phyloP scores from a whole-genome alignment of 1,140 invertebrate genomes.

The Anastrepha ludens region DNA sequence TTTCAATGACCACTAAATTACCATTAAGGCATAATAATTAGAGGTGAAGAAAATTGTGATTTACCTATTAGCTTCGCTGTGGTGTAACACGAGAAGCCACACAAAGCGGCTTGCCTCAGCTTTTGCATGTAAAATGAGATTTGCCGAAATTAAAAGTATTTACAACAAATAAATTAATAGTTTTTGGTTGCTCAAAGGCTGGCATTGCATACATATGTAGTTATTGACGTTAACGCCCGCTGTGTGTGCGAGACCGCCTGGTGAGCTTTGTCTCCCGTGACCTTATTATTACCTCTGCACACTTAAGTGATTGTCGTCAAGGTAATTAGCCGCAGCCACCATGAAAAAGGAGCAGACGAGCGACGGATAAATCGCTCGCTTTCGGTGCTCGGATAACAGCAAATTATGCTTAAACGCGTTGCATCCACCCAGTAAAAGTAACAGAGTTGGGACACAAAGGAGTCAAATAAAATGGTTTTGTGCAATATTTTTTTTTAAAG shows the following conservation, averaged over 20 bases:
- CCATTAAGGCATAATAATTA: constrained; percentile 19
- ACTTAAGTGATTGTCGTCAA: constrained; percentile 3
- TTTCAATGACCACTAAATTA: constrained; percentile 43
- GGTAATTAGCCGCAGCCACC: constrained; percentile 21
- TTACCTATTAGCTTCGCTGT: constrained; percentile 12
- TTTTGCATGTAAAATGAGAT: neutral
- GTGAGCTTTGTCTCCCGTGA: constrained; percentile 18
- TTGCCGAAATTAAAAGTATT: neutral
- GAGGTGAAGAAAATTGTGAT: constrained; percentile 49
- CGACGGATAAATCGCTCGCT: neutral
- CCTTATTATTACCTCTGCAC: constrained; percentile 25
- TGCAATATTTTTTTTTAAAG: neutral
- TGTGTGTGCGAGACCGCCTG: neutral
- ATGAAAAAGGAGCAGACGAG: constrained; percentile 1
- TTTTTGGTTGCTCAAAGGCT: neutral
- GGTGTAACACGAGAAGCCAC: neutral
- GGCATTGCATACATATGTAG: constrained; percentile 21
- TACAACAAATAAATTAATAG: neutral
- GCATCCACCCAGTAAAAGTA: neutral
- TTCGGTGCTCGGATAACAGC: constrained; percentile 36
- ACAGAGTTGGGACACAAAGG: neutral
- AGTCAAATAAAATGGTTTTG: neutral
- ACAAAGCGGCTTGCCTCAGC: neutral
- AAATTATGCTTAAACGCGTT: constrained; percentile 38
- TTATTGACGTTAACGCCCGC: constrained; percentile 41